These are phyloP conservation scores for Rhincodon typus DNA, from an alignment of 2,797 vertebrate species.

Conservation along the genomic window DNA sequence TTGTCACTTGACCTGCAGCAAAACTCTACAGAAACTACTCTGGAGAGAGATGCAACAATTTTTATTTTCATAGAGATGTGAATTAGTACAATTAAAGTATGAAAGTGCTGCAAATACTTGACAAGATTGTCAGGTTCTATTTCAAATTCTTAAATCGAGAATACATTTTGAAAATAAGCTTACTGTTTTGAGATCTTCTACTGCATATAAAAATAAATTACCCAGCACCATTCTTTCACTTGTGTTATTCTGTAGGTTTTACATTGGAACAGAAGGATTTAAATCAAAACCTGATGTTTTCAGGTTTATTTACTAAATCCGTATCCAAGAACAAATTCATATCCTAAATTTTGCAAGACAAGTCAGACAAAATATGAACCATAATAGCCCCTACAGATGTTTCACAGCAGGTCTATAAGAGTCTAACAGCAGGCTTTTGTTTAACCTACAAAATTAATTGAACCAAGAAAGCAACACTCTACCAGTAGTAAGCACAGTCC, in stretches of 20 bases:
- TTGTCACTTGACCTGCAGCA: not conserved
- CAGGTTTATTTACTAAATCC: not conserved
- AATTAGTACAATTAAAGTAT: not conserved
- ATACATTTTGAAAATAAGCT: not conserved
- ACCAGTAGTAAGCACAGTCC: not conserved
- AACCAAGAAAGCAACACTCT: not conserved
- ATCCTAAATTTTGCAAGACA: slow-evolving; percentile 35
- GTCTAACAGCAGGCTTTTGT: slow-evolving; percentile 30
- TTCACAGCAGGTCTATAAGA: slow-evolving; percentile 22
- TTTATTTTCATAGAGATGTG: not conserved
- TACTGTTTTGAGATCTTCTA: not conserved
- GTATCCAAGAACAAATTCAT: slow-evolving; percentile 23
- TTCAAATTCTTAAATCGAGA: not conserved
- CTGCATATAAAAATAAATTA: not conserved
- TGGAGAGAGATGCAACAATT: not conserved
- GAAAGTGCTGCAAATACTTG: not conserved
- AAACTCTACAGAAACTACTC: not conserved
- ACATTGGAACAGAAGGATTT: not conserved
- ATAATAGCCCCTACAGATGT: slow-evolving; percentile 19
- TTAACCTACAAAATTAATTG: slow-evolving; percentile 21
- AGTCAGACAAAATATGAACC: slow-evolving; percentile 36
- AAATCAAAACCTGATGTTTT: slow-evolving; percentile 35
- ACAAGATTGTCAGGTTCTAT: not conserved
- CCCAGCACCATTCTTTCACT: not conserved
- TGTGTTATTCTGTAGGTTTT: not conserved